These are phyloP conservation scores for Typhlichthys subterraneus DNA, from an alignment of 2,797 vertebrate species.

Conservation along the genomic window DNA sequence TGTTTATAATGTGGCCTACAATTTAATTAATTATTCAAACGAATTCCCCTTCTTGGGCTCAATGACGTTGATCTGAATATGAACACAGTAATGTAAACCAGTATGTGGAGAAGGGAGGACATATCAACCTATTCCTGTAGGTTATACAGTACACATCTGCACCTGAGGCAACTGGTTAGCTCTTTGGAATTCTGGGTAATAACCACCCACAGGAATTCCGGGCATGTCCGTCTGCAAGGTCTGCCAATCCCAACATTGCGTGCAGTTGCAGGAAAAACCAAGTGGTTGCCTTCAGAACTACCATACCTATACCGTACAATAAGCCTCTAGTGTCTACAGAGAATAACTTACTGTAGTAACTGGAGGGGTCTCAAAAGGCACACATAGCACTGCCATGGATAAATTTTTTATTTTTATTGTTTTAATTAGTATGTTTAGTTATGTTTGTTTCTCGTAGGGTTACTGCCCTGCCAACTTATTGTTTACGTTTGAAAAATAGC, in stretches of 20 bases:
- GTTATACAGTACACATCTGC: conserved; percentile 16
- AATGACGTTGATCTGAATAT: too few relatives aligned
- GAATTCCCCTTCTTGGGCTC: too few relatives aligned
- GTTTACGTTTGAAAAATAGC: too few relatives aligned
- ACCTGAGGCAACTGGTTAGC: conserved; percentile 59
- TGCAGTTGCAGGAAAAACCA: conserved; percentile 9
- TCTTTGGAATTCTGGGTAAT: conserved; percentile 68
- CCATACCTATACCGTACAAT: neutral
- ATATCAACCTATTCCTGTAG: conserved; percentile 5
- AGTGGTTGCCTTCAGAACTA: neutral
- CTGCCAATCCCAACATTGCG: neutral
- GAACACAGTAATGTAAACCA: neutral
- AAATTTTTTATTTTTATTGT: too few relatives aligned
- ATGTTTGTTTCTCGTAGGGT: too few relatives aligned
- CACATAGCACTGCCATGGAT: too few relatives aligned
- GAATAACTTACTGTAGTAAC: neutral
- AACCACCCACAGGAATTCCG: conserved; percentile 75
- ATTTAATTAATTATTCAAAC: too few relatives aligned
- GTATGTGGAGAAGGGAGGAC: conserved; percentile 5
- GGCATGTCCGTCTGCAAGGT: conserved; percentile 62
- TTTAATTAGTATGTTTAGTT: too few relatives aligned
- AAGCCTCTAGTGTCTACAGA: neutral
- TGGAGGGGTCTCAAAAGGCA: too few relatives aligned
- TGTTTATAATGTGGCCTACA: neutral
- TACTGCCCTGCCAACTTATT: too few relatives aligned